Evolutionary conservation across 1,140 invertebrate species (phyloP), one percentile per base, ranked within the genome.

Genomic region (Muscidifurax raptorellus): DNA sequence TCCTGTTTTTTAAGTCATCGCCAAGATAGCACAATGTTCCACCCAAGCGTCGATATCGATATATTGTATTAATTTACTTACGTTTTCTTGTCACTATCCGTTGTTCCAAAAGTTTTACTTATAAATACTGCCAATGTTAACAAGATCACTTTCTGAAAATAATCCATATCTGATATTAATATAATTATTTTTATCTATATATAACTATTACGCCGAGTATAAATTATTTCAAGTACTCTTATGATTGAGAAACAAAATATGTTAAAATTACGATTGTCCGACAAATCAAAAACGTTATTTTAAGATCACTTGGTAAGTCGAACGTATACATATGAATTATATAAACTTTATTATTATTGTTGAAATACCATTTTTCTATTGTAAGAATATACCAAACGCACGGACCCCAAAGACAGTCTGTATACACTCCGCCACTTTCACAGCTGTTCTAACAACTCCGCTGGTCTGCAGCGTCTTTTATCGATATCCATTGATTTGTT

Each of bases 91-190:
- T 64, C 36, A 27, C 28, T 47, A 27, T 44, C 47, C 15, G 22
- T n/a, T 32, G 10, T 10, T 44, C 52, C 52, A 36, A 67, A 75
- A 44, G 27, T 5, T 69, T 67, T 25, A 22, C 44, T 40, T 22
- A 80, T 27, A 27, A 71, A 66, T 47, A 76, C 18, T 6, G 80
- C 7, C 2, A 85, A 27, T 18, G 64, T 67, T 27, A 75, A n/a
- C 9, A 80, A 12, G 10, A 52, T 69, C 69, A 47, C 27, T 78
- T 74, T 76, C 78, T 80, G 78, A 40, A 85, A 85, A 79, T 25
- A 40, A 85, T n/a, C 52, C 52, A 59, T 59, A 64, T 78, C n/a
- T 22, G n/a, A 64, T 64, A 22, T 9, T 40, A 0, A 40, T 40
- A 9, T 40, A 40, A 40, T 40, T 40, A 32, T 32, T 9, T 40